A percentile compares a stretch with the other conserved stretches of the same genome.
These are phyloP conservation scores for Muscicapa striata DNA, from an alignment of 2,797 vertebrate genomes.

Conservation along the genomic window DNA sequence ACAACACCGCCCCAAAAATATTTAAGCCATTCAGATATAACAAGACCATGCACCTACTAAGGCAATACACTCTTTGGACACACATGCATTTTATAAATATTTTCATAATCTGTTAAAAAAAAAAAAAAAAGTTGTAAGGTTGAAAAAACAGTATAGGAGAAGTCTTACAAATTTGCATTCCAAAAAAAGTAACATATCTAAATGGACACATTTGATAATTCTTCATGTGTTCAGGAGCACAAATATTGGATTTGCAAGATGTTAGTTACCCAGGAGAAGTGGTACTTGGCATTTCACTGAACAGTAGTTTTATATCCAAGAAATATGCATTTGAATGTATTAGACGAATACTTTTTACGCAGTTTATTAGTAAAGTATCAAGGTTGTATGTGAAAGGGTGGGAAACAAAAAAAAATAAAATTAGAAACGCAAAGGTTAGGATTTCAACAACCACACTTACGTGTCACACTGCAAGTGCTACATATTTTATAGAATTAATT, in stretches of 20 bases:
- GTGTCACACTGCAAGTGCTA: background rate
- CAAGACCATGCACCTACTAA: background rate
- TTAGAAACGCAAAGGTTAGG: background rate
- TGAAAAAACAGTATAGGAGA: background rate
- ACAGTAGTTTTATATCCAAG: background rate
- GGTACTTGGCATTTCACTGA: slow-evolving; percentile 42
- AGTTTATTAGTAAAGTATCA: slow-evolving; percentile 4
- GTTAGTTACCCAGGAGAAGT: slow-evolving; percentile 21
- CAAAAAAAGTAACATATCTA: background rate
- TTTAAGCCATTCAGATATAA: background rate
- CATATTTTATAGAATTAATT: background rate
- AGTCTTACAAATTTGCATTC: background rate
- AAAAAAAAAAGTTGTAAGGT: background rate
- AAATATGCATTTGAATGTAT: slow-evolving; percentile 14
- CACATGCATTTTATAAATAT: background rate
- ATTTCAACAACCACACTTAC: background rate
- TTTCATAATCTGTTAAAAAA: background rate
- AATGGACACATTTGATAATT: background rate
- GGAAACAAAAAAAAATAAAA: background rate
- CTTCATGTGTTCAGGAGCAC: slow-evolving; percentile 4
- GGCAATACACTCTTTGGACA: background rate
- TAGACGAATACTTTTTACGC: background rate
- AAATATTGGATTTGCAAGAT: slow-evolving; percentile 53
- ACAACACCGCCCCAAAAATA: background rate
- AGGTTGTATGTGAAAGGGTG: background rate